Evolutionary conservation across 2,797 vertebrate genomes (phyloP).

Genomic region (Ptychobarbus kaznakovi): DNA sequence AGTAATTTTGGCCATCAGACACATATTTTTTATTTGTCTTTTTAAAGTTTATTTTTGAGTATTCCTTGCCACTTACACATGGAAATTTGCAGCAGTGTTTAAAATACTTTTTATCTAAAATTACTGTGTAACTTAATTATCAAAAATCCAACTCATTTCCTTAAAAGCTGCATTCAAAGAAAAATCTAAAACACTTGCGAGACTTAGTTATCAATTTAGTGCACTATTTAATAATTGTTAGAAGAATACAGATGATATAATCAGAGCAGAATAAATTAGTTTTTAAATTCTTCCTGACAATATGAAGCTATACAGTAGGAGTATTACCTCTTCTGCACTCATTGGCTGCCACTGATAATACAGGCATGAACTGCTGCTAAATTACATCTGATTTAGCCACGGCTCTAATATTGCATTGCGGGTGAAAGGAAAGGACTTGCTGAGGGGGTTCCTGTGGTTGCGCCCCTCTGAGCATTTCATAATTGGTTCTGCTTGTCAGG

Average conservation of each 20-base stretch:
- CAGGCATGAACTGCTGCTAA: slow-evolving; percentile 29
- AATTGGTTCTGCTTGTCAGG: slow-evolving; percentile 71
- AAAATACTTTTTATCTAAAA: neutral
- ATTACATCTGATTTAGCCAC: slow-evolving; percentile 10
- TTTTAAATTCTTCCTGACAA: neutral
- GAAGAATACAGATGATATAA: neutral
- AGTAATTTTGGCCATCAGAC: neutral
- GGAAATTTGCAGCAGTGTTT: neutral
- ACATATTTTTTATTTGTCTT: neutral
- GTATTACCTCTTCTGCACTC: slow-evolving; percentile 15
- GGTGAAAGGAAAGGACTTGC: slow-evolving; percentile 14
- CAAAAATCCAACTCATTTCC: neutral
- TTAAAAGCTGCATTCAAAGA: neutral
- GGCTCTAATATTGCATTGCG: slow-evolving; percentile 6
- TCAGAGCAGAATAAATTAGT: neutral
- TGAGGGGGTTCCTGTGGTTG: slow-evolving; percentile 73
- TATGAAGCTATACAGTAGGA: neutral
- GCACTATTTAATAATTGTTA: neutral
- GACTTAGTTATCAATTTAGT: neutral
- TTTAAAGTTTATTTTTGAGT: neutral
- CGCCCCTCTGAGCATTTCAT: slow-evolving; percentile 63
- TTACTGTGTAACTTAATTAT: neutral
- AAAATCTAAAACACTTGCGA: neutral
- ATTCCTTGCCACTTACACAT: neutral
- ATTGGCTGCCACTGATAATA: slow-evolving; percentile 21